Conservation (phyloP, 92 coral and sea anemone genomes). For the Heliopora coerulea region DNA sequence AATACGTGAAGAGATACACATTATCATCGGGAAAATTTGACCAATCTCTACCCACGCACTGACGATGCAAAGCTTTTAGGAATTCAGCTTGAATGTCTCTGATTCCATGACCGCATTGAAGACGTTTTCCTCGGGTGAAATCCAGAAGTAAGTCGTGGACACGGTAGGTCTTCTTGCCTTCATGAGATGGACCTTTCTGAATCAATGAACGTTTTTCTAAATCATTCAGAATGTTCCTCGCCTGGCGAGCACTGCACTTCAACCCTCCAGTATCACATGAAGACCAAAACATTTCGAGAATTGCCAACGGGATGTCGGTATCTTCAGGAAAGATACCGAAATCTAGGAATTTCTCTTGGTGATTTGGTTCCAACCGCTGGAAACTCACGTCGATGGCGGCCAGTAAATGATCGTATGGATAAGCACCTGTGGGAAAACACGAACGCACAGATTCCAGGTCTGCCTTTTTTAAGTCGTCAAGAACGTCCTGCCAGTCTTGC, state of each 20-base stretch:
- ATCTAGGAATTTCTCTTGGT: constrained; percentile 47
- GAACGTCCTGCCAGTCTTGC: constrained; percentile 52
- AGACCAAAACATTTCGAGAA: constrained; percentile 58
- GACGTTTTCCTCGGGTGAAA: constrained; percentile 49
- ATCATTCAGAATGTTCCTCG: constrained; percentile 29
- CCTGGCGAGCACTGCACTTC: constrained; percentile 4
- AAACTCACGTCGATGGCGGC: constrained; percentile 66
- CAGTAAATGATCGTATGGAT: constrained; percentile 57
- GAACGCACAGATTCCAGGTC: constrained; percentile 58
- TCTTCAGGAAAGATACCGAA: constrained; percentile 63
- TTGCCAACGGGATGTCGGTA: constrained; percentile 51
- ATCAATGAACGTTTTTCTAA: constrained; percentile 55
- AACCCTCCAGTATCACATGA: neutral
- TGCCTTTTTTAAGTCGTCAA: constrained; percentile 58
- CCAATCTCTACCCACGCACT: constrained; percentile 46
- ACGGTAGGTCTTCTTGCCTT: constrained; percentile 36
- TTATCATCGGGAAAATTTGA: constrained; percentile 48
- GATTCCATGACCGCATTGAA: constrained; percentile 35
- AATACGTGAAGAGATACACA: constrained; percentile 45
- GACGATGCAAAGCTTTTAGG: constrained; percentile 32
- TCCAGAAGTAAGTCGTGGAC: constrained; percentile 61
- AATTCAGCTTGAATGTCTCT: constrained; percentile 19
- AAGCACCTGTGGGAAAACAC: constrained; percentile 54
- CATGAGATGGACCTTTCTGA: constrained; percentile 37
- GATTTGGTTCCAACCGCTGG: constrained; percentile 17